Evolutionary conservation across 2,888 invertebrate genomes (phyloP).

Genomic region (Eupithecia exiguata): DNA sequence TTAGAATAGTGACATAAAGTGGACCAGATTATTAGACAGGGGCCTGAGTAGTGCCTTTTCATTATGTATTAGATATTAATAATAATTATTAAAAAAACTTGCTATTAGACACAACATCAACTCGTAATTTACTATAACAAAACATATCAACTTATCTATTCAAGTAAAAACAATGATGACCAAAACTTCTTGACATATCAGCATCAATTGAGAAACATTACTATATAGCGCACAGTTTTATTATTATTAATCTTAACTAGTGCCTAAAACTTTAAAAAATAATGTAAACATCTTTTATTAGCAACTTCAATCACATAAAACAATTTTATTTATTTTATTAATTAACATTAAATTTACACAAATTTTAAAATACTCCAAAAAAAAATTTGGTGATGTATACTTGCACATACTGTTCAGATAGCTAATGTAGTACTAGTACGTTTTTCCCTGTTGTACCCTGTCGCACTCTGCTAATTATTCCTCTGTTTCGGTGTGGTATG

Average conservation of each 20-base stretch:
- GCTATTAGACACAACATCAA: conserved; percentile 58
- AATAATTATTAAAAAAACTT: conserved; percentile 28
- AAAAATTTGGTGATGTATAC: not conserved
- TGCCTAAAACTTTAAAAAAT: conserved; percentile 45
- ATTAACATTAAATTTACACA: conserved; percentile 5
- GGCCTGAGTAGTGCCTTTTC: conserved; percentile 82
- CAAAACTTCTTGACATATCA: conserved; percentile 28
- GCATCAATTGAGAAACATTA: not conserved
- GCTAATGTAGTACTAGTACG: conserved; percentile 18
- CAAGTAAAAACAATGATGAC: conserved; percentile 8
- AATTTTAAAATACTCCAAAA: not conserved
- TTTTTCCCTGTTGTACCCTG: conserved; percentile 38
- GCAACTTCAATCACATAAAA: not conserved
- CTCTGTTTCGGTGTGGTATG: conserved; percentile 76
- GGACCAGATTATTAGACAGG: conserved; percentile 78
- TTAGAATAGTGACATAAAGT: conserved; percentile 53
- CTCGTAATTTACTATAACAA: conserved; percentile 45
- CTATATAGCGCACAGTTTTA: not conserved
- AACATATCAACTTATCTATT: conserved; percentile 19
- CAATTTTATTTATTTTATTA: not conserved
- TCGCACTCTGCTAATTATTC: conserved; percentile 71
- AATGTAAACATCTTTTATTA: not conserved
- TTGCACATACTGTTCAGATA: conserved; percentile 21
- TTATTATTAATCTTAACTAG: conserved; percentile 41
- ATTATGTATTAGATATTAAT: conserved; percentile 54